These are phyloP conservation scores for Yoshiicerus persimilis DNA, from an alignment of 1,140 invertebrate genomes.

Conservation along the genomic window DNA sequence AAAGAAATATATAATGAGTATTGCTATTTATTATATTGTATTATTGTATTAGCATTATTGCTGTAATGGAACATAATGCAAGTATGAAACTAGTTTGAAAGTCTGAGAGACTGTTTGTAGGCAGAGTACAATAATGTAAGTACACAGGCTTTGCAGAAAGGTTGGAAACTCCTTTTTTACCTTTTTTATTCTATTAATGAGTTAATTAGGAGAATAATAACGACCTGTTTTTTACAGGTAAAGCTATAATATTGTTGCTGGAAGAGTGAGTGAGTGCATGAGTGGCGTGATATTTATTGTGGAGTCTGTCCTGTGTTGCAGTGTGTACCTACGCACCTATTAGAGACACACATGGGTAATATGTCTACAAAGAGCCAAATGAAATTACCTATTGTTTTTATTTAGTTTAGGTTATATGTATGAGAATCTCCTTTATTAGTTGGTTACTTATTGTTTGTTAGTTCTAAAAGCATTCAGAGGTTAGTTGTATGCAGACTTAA, in stretches of 20 bases:
- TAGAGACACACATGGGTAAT: background rate
- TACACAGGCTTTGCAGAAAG: background rate
- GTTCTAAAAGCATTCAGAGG: background rate
- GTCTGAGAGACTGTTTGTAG: background rate
- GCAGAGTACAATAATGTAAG: background rate
- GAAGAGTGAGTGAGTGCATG: background rate
- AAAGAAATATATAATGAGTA: background rate
- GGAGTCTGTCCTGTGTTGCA: background rate
- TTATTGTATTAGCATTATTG: background rate
- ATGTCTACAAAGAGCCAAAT: background rate
- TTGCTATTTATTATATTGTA: background rate
- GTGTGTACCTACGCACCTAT: background rate
- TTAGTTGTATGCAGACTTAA: background rate
- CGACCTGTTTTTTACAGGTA: background rate
- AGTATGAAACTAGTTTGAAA: background rate
- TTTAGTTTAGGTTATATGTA: background rate
- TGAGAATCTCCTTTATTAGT: background rate
- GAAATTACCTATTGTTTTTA: background rate
- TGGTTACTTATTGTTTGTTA: background rate
- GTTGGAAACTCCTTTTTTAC: conserved; percentile 2
- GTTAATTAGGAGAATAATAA: conserved; percentile 15
- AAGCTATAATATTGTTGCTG: background rate
- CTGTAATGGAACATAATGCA: background rate
- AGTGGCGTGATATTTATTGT: background rate
- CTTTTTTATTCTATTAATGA: conserved; percentile 4